phyloP scores from a whole-genome alignment of 2,797 vertebrate genomes.

The Bradypodion ventrale region DNA sequence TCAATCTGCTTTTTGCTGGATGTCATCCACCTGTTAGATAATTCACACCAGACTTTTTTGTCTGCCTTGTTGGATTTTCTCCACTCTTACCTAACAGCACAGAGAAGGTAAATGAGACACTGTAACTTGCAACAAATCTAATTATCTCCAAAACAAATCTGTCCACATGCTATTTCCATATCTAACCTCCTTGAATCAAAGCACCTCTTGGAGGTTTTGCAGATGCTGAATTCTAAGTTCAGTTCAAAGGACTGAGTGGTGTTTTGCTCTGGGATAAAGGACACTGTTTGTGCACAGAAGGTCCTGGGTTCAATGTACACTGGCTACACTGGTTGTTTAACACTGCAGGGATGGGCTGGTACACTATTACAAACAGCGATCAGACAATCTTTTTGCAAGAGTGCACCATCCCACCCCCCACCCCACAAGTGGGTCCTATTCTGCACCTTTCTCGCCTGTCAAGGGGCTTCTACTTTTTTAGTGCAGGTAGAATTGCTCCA shows the following conservation, averaged over 20 bases:
- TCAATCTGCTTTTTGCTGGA: neutral
- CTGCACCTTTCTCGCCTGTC: no score
- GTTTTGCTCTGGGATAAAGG: neutral
- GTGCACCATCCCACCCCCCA: no score
- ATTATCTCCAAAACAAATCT: neutral
- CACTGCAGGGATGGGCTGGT: no score
- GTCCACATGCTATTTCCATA: neutral
- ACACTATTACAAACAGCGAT: no score
- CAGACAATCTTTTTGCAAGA: no score
- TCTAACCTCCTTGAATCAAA: neutral
- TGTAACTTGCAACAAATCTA: neutral
- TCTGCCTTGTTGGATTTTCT: neutral
- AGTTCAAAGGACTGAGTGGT: neutral
- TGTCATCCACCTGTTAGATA: neutral
- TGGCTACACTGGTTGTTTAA: neutral
- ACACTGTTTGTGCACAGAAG: neutral
- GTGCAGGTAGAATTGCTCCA: no score
- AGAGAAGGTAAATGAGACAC: neutral
- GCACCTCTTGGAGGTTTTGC: neutral
- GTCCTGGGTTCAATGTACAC: neutral
- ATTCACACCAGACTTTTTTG: neutral
- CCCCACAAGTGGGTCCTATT: no score
- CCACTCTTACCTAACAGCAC: neutral
- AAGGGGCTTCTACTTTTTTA: no score
- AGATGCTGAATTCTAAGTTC: neutral